A percentile compares a stretch with the other conserved stretches of the same genome.
Evolutionary conservation across 2,797 vertebrate species (phyloP).

Genomic region (Australoheros facetus): DNA sequence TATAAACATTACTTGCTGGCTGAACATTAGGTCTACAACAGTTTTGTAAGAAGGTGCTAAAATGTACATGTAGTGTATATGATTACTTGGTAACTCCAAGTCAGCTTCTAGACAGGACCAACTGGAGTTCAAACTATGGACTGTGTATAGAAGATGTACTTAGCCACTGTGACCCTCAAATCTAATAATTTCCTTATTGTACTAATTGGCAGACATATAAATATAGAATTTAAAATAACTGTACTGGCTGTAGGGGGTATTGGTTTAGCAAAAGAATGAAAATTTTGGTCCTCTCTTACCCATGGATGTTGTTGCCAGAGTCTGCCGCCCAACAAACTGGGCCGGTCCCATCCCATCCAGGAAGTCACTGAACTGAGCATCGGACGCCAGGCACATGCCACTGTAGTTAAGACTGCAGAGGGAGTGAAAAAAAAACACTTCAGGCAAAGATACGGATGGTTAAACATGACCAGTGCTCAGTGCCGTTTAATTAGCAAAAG

Average conservation of each 20-base stretch:
- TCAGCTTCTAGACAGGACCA: no score
- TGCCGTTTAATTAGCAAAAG: background rate
- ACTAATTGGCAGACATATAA: background rate
- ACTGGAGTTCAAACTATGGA: no score
- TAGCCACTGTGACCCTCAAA: background rate
- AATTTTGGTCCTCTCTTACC: slow-evolving; percentile 75
- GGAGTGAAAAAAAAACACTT: slow-evolving; percentile 8
- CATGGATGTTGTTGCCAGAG: slow-evolving; percentile 96
- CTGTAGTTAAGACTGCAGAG: slow-evolving; percentile 94
- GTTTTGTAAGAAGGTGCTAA: no score
- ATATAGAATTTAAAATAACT: background rate
- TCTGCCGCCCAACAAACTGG: slow-evolving; percentile 97
- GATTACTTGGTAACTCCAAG: no score
- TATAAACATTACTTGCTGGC: no score
- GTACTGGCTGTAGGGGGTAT: no score
- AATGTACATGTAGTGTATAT: no score
- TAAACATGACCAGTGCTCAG: background rate
- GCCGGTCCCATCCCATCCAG: slow-evolving; percentile 96
- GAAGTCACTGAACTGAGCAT: slow-evolving; percentile 98
- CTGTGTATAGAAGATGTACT: no score
- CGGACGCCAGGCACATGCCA: slow-evolving; percentile 94
- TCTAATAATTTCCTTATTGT: background rate
- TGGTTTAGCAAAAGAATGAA: background rate
- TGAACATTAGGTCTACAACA: no score
- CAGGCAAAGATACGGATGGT: background rate